These are phyloP conservation scores for Actenoides lindsayi DNA, from an alignment of 2,113 vertebrate genomes.

Conservation along the genomic window DNA sequence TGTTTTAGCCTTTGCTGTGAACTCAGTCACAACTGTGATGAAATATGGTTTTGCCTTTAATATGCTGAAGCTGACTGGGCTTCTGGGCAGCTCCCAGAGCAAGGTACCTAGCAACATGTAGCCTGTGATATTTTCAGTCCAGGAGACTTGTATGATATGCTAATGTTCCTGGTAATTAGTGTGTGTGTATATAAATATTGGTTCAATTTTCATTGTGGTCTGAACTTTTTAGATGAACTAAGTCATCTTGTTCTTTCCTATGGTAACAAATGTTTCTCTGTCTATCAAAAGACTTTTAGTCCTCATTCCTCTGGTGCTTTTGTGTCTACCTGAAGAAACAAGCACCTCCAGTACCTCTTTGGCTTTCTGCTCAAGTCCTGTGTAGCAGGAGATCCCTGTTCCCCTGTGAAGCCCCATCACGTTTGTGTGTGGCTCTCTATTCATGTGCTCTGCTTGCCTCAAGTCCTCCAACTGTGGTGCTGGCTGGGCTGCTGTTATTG, in stretches of 20 bases:
- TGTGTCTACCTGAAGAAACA: not conserved
- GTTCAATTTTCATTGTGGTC: not conserved
- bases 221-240: not conserved
- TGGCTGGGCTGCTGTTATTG: not conserved
- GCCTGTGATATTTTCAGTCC: not conserved
- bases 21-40: not conserved
- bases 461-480: not conserved
- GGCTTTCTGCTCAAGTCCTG: not conserved
- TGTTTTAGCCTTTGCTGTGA: not conserved
- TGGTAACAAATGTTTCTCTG: not conserved
- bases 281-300: not conserved
- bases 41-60: not conserved
- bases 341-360: fast-evolving
- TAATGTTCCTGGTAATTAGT: not conserved
- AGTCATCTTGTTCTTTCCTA: not conserved
- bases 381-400: fast-evolving
- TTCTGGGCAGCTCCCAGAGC: not conserved
- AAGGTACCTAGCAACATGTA: not conserved
- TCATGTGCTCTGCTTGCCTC: fast-evolving
- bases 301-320: not conserved
- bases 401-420: fast-evolving
- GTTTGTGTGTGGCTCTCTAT: not conserved
- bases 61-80: not conserved
- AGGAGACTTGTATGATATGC: not conserved
- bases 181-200: not conserved